Evolutionary conservation across 2,797 vertebrate genomes (phyloP), one percentile per base, ranked within the genome.

Genomic region (Xenentodon cancila): DNA sequence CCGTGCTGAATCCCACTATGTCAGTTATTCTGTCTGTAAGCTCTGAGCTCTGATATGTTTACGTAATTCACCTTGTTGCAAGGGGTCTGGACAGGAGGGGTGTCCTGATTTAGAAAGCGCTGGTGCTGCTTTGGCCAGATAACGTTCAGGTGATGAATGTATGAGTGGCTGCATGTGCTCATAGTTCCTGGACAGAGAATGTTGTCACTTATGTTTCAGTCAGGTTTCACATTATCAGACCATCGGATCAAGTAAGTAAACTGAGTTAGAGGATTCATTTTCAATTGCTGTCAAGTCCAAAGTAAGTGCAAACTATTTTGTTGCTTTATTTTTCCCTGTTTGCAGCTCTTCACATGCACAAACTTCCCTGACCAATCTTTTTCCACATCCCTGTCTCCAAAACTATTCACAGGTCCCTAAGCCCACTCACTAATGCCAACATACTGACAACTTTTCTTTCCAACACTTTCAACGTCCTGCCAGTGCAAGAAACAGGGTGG

Each of bases 361-460:
- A 52, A 71, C 71, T 71, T 65, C 59, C 57, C 58, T 66, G 46
- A 71, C 71, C 22, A 50, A 79, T 64, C 69, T 48, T 50, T 68
- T 73, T 64, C 87, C 89, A 88, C 86, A 82, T 86, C 75, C 81
- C 68, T 72, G 71, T 85, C 77, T 74, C 73, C 53, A 56, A n/a
- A 84, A 85, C 83, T 84, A 79, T 91, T 91, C 86, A 59, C 79
- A 77, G 80, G 73, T 88, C 58, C 54, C 81, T 82, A 81, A 86
- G 71, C 74, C 75, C 82, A 66, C 75, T 59, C 70, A 61, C 71
- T 69, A 64, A 56, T 78, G 62, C 79, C 73, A 73, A n/a, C 80
- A 75, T 59, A 70, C 77, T 82, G 72, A 83, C 82, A 79, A 58
- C 65, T 62, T 70, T 60, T 63, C 71, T 44, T 57, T 82, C 86